Evolutionary conservation across 2,888 invertebrate species (phyloP), one percentile per base, ranked within the genome.

Genomic region (Sarcophaga caerulescens): DNA sequence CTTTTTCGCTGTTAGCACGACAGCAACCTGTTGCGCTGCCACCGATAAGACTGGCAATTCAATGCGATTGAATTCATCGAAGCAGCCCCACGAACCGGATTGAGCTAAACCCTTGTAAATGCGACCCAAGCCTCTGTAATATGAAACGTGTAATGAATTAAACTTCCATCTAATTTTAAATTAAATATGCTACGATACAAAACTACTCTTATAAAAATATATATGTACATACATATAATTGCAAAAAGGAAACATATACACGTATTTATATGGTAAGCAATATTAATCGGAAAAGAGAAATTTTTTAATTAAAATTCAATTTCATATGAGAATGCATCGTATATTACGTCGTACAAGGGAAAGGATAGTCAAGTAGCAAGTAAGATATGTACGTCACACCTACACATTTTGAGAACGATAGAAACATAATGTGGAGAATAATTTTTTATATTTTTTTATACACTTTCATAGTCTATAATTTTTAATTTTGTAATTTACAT

Each of bases 1-100:
- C 91, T 98, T 98, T 93, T 98, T 98, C 69, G 98, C 98, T 0
- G 96, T 95, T 14, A 99, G 94, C 14, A 99, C 98, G 0, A 98
- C 97, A 19, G 99, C 98, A 23, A 99, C 97, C 94, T 99, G 99
- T 93, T 99, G 99, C 1, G 99, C 99, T 2, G 99, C 99, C 4
- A 99, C 99, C 0, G 97, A 98, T 21, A 98, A 92, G 1, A 99
- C 99, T 0, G 99, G 98, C 80, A 99, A 94, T 93, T 99, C 98
- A 85, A 99, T 99, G 47, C 97, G 95, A 93, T 99, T 99, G 94
- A 99, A 99, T 94, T 99, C 99, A 92, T 99, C 99, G 93, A 99
- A 99, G 91, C 99, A 99, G 1, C 99, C 99, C 99, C 99, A 99
- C 0, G 98, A 96, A 3, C 99, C 99, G 6, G 98, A 98, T 93